Conservation (phyloP, 2,797 vertebrate species). For the Molothrus aeneus region DNA sequence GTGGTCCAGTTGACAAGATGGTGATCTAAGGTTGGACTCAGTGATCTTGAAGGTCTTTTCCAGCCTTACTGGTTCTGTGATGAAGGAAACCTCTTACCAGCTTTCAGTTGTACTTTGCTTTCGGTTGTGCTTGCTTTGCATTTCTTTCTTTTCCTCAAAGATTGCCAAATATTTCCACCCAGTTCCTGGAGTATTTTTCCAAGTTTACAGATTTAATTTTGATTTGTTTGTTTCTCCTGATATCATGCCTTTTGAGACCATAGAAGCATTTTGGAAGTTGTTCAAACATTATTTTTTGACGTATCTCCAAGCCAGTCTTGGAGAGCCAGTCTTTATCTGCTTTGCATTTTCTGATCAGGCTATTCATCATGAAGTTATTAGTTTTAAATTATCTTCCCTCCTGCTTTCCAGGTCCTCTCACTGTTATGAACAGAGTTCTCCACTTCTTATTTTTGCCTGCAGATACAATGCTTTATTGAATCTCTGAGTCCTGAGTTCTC, state of each 20-base stretch:
- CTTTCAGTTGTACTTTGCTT: not conserved
- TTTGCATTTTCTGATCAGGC: not conserved
- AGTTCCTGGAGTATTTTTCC: not conserved
- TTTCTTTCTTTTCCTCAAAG: not conserved
- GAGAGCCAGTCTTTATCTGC: not conserved
- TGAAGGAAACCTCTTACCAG: not conserved
- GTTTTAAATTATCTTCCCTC: not conserved
- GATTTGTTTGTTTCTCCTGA: not conserved
- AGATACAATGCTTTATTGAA: slow-evolving; percentile 11
- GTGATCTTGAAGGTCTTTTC: not conserved
- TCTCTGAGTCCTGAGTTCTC: not conserved
- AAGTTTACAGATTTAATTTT: not conserved
- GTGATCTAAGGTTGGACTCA: not conserved
- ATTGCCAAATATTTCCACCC: not conserved
- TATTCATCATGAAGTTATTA: not conserved
- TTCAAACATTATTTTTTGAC: not conserved
- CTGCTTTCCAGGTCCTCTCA: not conserved
- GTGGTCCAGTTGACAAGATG: not conserved
- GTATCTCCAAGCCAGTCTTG: not conserved
- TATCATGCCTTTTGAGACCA: not conserved
- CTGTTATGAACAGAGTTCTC: not conserved
- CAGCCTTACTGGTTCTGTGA: not conserved
- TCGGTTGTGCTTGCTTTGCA: not conserved
- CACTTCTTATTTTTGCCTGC: not conserved
- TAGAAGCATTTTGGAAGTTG: not conserved